A percentile compares a stretch with the other conserved stretches of the same genome.
Evolutionary conservation across 2,113 vertebrate species (phyloP).

Genomic region (Telmatochromis sp.): DNA sequence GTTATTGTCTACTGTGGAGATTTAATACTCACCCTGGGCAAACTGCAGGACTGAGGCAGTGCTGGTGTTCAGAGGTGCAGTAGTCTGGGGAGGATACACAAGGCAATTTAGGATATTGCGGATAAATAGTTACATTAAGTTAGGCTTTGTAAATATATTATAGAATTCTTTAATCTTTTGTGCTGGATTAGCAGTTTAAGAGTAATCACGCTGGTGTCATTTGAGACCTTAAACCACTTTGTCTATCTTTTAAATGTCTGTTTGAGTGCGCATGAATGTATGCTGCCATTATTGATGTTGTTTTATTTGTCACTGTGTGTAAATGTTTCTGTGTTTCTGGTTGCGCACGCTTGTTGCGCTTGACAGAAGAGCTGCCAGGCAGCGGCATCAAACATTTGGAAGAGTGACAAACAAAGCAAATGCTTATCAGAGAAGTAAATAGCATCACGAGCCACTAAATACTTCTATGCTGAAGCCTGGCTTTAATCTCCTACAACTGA

Average conservation of each 20-base stretch:
- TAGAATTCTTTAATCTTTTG: neutral
- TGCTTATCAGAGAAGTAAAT: slow-evolving; percentile 43
- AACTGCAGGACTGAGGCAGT: slow-evolving; percentile 96
- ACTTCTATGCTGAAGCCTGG: neutral
- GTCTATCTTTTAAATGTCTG: neutral
- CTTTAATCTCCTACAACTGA: slow-evolving; percentile 21
- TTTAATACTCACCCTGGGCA: slow-evolving; percentile 84
- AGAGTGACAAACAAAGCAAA: slow-evolving; percentile 43
- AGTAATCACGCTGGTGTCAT: neutral
- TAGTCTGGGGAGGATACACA: slow-evolving; percentile 71
- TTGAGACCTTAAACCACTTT: neutral
- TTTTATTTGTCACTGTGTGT: neutral
- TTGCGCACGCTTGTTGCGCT: slow-evolving; percentile 15
- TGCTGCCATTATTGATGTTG: neutral
- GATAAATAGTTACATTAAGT: neutral
- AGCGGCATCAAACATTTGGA: slow-evolving; percentile 51
- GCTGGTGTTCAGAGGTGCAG: slow-evolving; percentile 87
- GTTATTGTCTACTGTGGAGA: neutral
- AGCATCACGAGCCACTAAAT: slow-evolving; percentile 10
- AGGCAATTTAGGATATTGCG: neutral
- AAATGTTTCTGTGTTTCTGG: slow-evolving; percentile 22
- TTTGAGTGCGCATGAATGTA: neutral
- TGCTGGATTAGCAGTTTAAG: neutral
- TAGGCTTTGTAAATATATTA: neutral
- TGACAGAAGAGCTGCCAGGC: slow-evolving; percentile 45